Base-by-base conservation (phyloP, 2,888 invertebrate genomes). In the Andricus curvator region DNA sequence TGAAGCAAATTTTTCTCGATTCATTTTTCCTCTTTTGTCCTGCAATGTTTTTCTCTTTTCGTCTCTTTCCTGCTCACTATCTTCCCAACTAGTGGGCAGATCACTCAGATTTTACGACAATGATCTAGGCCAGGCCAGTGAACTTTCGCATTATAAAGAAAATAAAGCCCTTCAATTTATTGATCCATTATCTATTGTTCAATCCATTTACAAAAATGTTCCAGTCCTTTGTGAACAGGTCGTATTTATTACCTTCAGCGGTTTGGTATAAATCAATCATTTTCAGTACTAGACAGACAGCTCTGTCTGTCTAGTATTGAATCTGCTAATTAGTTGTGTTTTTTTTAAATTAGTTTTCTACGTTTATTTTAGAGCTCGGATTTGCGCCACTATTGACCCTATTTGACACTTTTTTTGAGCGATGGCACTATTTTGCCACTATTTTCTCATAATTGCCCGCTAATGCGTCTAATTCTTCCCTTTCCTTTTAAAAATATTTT, bases 71-170 rank as follows among this genome's bases (percentile, higher is more conserved):
- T 25, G 56, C 29, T 62, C 60, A 74, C 79, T 79, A 83, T 83
- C 80, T 79, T 76, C 80, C 80, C 66, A 56, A 79, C 83, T 85
- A 85, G 37, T 37, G 9, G 8, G 37, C 37, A 37, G 9, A 37
- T 8, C 37, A 8, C 80, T 77, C 77, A 84, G 84, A 88, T 88
- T 88, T 88, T 85, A 85, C 78, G 85, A 83, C 84, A 85, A 86
- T 85, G 80, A 88, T 86, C 85, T 87, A 84, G 87, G 86, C 81
- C 86, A 79, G 83, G 85, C 87, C 87, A 86, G 79, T 86, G 88
- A 88, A 88, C 87, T 83, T 86, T 83, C 80, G 78, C 78, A 78
- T 33, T 37, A 74, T 60, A 15, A 74, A 56, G 51, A 74, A 74
- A 74, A 74, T 74, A 74, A 51, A 51, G 13, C 15, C n/a, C 48